These are phyloP conservation scores for Pseudoips prasinana DNA, from an alignment of 2,888 invertebrate species.

Conservation along the genomic window DNA sequence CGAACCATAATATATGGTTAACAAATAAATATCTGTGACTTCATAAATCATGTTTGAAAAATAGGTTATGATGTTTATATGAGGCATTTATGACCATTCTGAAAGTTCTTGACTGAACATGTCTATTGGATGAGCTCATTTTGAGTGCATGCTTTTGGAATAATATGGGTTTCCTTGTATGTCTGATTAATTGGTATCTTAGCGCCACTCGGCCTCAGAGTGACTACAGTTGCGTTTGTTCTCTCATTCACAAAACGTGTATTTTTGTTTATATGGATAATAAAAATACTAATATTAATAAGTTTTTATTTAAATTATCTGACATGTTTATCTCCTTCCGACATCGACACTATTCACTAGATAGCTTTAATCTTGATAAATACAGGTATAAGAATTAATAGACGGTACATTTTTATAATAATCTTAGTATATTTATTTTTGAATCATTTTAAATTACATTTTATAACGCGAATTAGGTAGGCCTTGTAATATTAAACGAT, in stretches of 20 bases:
- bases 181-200: conserved; percentile 8
- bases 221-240: conserved; percentile 22
- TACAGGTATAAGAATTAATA: conserved; percentile 29
- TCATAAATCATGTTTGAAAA: conserved; percentile 36
- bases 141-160: conserved; percentile 12
- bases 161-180: conserved; percentile 7
- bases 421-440: conserved; percentile 59
- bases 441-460: conserved; percentile 67
- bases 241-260: conserved; percentile 50
- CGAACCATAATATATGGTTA: conserved; percentile 37
- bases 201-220: conserved; percentile 15
- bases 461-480: conserved; percentile 60
- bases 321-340: conserved; percentile 15
- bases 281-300: conserved; percentile 70
- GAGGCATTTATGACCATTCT: conserved; percentile 21
- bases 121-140: too few species aligned
- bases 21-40: conserved; percentile 32
- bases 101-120: conserved; percentile 10
- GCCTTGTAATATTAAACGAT: conserved; percentile 63
- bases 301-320: conserved; percentile 72
- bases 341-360: too few species aligned
- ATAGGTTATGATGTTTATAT: conserved; percentile 15
- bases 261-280: conserved; percentile 60
- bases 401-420: conserved; percentile 48
- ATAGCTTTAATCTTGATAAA: too few species aligned